Percentiles rank a stretch among this genome's conserved stretches.
Conservation (phyloP, 1,140 invertebrate species). For the Rhagoletis zephyria region DNA sequence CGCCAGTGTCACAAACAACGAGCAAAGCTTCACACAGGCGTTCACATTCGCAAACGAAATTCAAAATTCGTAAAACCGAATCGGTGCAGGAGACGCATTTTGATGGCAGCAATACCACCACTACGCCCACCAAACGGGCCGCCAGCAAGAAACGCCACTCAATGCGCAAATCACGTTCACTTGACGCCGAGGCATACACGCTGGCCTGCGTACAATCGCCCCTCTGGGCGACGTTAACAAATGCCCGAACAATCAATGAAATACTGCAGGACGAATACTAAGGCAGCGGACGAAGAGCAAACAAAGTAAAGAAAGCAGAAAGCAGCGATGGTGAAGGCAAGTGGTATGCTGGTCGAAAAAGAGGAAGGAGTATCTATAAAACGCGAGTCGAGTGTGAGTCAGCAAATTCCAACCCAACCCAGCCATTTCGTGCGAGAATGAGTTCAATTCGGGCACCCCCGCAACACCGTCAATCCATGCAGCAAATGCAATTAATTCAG, state of each 20-base stretch:
- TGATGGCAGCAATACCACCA: not conserved
- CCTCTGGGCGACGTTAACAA: conserved; percentile 79
- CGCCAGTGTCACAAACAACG: not conserved
- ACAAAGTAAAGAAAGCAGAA: not conserved
- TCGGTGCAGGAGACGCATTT: conserved; percentile 25
- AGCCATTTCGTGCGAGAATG: not conserved
- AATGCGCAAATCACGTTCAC: conserved; percentile 67
- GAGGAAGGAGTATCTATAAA: not conserved
- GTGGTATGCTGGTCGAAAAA: not conserved
- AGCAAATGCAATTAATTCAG: conserved; percentile 1
- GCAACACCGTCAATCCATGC: not conserved
- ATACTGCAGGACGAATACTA: conserved; percentile 67
- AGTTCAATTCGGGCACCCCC: not conserved
- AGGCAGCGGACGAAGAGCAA: not conserved
- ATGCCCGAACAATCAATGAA: conserved; percentile 76
- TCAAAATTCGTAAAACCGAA: conserved; percentile 39
- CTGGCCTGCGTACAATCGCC: conserved; percentile 74
- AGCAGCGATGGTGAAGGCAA: not conserved
- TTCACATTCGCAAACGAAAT: conserved; percentile 18
- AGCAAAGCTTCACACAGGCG: not conserved
- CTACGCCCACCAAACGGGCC: conserved; percentile 23
- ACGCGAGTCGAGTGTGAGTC: not conserved
- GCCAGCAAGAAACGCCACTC: conserved; percentile 7
- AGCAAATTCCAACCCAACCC: not conserved
- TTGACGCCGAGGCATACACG: conserved; percentile 65